Evolutionary conservation across 1,140 invertebrate genomes (phyloP).

Genomic region (Calliphora vicina): DNA sequence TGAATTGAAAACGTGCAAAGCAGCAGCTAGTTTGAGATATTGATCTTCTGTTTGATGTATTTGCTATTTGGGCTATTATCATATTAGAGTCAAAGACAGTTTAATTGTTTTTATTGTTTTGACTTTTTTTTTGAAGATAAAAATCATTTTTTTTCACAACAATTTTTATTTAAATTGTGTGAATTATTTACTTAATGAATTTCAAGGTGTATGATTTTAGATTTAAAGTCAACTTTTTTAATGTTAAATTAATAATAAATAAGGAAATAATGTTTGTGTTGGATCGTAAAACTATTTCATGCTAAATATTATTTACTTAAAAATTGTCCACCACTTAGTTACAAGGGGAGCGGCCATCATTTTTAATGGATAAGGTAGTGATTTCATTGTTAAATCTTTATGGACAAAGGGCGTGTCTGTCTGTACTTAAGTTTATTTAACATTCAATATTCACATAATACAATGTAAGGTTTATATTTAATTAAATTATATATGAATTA

Average conservation of each 20-base stretch:
- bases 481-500: no score
- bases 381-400: no score
- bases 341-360: no score
- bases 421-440: no score
- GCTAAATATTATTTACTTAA: no score
- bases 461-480: no score
- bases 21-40: not conserved
- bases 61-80: not conserved
- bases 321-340: no score
- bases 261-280: no score
- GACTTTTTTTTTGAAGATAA: not conserved
- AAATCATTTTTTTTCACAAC: not conserved
- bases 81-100: not conserved
- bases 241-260: not conserved
- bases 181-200: not conserved
- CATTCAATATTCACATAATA: no score
- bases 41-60: not conserved
- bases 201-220: not conserved
- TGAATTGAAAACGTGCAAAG: not conserved
- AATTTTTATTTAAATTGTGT: not conserved
- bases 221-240: not conserved
- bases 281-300: no score
- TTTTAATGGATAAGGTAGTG: no score
- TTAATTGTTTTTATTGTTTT: not conserved
- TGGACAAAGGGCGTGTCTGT: no score